Evolutionary conservation across 2,113 vertebrate genomes (phyloP), one percentile per base, ranked within the genome.

Genomic region (Microtus pennsylvanicus): DNA sequence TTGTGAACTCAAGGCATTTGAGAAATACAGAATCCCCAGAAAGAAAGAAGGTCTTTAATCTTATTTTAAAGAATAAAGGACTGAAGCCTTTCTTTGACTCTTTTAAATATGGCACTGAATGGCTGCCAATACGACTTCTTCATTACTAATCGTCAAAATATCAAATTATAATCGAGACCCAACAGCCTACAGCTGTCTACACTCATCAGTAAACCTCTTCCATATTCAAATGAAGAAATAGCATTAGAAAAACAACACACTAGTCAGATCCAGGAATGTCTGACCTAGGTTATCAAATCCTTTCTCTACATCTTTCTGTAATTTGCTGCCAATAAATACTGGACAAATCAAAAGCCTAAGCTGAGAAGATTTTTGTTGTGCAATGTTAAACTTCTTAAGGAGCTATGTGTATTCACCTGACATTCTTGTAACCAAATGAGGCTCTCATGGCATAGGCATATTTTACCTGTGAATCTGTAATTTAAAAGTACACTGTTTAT

Each of bases 1-100:
- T 75, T 95, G 87, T 96, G 35, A 30, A 85, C 70, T 85, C 17
- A 78, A 89, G 16, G 13, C 13, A 95, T 90, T 96, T 86, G 72
- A 93, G 80, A 92, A 94, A 96, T 86, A 88, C 3, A 91, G 45
- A 92, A 94, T 87, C 91, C 8, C 52, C 87, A 47, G 85, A 42
- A 90, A 75, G 65, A 91, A 88, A 86, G 7, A 69, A 33, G 0
- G 8, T 82, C 21, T 94, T 95, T 28, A 82, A 91, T 83, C 9
- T 91, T 80, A 88, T 94, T 81, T 89, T 90, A 77, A 88, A 24
- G 28, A 72, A 80, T 30, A 95, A 89, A 91, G 87, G 30, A 14
- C 35, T 58, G 42, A 90, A 91, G 91, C 22, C 95, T 80, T 50
- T 28, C 47, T 95, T 78, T 92, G 14, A 7, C 70, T 63, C 38